Conservation (phyloP, 2,113 vertebrate genomes). For the Hippotragus niger region DNA sequence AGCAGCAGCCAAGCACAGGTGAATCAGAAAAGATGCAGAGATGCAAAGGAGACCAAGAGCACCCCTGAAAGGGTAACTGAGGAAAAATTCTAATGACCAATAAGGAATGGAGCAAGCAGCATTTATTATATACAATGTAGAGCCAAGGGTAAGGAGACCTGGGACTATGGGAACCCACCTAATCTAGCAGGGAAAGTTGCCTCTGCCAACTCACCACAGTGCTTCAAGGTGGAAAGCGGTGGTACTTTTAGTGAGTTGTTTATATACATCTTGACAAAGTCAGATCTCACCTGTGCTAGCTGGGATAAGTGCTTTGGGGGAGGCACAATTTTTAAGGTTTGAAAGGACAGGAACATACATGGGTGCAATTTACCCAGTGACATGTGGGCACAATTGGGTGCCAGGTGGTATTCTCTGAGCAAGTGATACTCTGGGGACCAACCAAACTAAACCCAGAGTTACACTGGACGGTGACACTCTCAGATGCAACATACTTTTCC, state of each 20-base stretch:
- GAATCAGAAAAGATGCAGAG: neutral
- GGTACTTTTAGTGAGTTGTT: neutral
- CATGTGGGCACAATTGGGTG: constrained; percentile 34
- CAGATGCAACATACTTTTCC: neutral
- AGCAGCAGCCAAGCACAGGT: neutral
- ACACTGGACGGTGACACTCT: constrained; percentile 7
- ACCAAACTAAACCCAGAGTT: neutral
- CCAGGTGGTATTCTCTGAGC: constrained; percentile 47
- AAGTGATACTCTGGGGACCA: rapidly evolving
- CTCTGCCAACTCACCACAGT: neutral
- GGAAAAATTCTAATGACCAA: neutral
- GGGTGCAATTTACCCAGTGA: neutral
- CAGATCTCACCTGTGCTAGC: neutral
- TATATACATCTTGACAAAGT: neutral
- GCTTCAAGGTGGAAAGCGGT: neutral
- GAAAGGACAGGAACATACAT: too few relatives aligned
- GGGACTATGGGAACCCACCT: neutral
- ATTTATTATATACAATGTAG: neutral
- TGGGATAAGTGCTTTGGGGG: neutral
- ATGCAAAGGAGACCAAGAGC: neutral
- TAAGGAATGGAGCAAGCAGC: neutral
- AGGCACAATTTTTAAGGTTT: neutral
- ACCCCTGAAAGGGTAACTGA: neutral
- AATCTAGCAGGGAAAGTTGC: neutral
- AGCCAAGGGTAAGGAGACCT: neutral